A percentile compares a stretch with the other conserved stretches of the same genome.
Evolutionary conservation across 2,888 invertebrate species (phyloP).

Genomic region (Anthrax anthrax): DNA sequence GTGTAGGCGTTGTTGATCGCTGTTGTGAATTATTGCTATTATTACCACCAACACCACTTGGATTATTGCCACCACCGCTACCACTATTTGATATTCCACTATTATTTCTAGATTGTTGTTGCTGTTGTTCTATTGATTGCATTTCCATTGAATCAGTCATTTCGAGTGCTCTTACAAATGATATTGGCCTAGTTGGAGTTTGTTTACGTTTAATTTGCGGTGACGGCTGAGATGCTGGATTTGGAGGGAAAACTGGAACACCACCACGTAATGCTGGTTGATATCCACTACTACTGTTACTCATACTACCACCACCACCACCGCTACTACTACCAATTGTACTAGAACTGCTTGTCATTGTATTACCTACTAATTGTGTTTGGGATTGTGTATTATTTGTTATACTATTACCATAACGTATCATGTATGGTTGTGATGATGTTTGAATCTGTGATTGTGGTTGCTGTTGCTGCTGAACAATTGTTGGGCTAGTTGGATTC

Average conservation of each 20-base stretch:
- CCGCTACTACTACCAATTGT: slow-evolving; percentile 7
- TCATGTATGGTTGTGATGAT: slow-evolving; percentile 26
- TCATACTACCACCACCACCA: slow-evolving; percentile 8
- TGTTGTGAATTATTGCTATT: slow-evolving; percentile 28
- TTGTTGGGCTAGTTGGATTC: slow-evolving; percentile 60
- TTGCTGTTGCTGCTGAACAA: slow-evolving; percentile 34
- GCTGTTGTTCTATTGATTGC: slow-evolving; percentile 37
- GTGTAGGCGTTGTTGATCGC: slow-evolving; percentile 45
- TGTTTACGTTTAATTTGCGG: slow-evolving; percentile 46
- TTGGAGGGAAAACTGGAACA: slow-evolving; percentile 52
- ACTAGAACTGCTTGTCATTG: neutral
- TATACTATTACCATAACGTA: slow-evolving; percentile 22
- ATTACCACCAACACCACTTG: slow-evolving; percentile 9
- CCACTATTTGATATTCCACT: slow-evolving; percentile 7
- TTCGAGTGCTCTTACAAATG: slow-evolving; percentile 77
- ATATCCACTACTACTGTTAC: slow-evolving; percentile 29
- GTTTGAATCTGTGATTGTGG: slow-evolving; percentile 19
- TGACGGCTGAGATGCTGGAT: slow-evolving; percentile 36
- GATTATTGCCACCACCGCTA: slow-evolving; percentile 4
- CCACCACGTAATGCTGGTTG: slow-evolving; percentile 51
- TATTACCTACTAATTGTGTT: slow-evolving; percentile 8
- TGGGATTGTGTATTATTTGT: slow-evolving; percentile 8
- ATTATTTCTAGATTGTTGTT: slow-evolving; percentile 20
- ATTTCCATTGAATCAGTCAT: slow-evolving; percentile 82
- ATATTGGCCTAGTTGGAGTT: slow-evolving; percentile 55